phyloP scores from a whole-genome alignment of 2,888 invertebrate genomes.

The Thysanoteuthis rhombus region DNA sequence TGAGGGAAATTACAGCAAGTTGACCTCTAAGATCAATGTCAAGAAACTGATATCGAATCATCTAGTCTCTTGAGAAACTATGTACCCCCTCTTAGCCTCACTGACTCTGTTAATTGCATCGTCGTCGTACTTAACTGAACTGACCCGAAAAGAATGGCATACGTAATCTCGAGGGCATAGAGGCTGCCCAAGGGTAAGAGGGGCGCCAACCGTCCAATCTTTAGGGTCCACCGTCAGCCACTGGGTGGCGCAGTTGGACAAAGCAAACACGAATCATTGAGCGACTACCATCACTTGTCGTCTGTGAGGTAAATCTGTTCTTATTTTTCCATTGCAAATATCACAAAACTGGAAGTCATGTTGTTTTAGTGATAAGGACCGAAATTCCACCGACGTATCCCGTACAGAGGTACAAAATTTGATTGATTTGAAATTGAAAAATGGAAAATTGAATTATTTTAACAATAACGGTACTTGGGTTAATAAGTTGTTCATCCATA shows the following conservation, averaged over 20 bases:
- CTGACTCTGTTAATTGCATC: background rate
- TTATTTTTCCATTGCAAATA: background rate
- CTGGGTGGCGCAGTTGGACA: background rate
- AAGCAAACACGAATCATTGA: background rate
- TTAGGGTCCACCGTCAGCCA: too few relatives aligned
- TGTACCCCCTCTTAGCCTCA: too few relatives aligned
- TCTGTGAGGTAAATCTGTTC: background rate
- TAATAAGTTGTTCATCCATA: too few relatives aligned
- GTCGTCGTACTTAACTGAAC: background rate
- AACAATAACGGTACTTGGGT: too few relatives aligned
- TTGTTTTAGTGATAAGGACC: background rate
- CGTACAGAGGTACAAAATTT: background rate
- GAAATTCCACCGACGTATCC: too few relatives aligned
- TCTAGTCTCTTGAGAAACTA: too few relatives aligned
- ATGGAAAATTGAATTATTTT: too few relatives aligned
- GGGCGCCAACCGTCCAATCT: too few relatives aligned
- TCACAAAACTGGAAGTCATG: background rate
- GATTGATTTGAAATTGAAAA: background rate
- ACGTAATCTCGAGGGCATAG: background rate
- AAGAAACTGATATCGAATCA: too few relatives aligned
- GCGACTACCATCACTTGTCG: background rate
- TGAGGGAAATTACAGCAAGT: too few relatives aligned
- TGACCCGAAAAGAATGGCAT: background rate
- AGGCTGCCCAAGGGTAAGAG: too few relatives aligned
- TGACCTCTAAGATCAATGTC: too few relatives aligned